A percentile compares a stretch with the other conserved stretches of the same genome.
Conservation (phyloP, 2,797 vertebrate species). For the Mus caroli region DNA sequence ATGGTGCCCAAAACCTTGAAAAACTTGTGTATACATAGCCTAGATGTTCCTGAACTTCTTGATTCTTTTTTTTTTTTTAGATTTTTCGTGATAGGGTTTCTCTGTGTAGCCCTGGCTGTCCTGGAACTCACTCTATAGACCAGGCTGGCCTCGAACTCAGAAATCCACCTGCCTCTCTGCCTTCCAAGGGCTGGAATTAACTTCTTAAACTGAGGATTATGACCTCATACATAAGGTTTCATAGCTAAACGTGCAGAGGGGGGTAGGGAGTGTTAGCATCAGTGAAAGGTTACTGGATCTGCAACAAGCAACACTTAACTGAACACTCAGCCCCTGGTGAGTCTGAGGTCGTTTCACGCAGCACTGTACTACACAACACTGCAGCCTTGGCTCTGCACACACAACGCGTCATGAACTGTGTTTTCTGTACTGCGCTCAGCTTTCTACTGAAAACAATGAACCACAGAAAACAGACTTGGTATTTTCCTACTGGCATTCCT, state of each 20-base stretch:
- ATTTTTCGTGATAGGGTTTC: no score
- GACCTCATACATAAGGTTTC: not conserved
- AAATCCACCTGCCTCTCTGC: no score
- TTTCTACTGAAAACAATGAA: not conserved
- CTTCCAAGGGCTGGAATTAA: no score
- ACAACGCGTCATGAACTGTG: not conserved
- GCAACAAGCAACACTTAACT: not conserved
- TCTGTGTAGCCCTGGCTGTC: no score
- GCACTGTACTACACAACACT: accelerated
- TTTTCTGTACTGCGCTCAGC: not conserved
- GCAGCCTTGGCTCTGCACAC: not conserved
- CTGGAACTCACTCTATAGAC: no score
- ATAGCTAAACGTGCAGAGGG: not conserved
- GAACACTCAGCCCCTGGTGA: no score
- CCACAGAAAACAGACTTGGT: not conserved
- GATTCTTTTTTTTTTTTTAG: no score
- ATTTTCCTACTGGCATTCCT: not conserved
- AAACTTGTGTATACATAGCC: not conserved
- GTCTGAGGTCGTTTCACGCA: accelerated
- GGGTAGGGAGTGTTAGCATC: not conserved
- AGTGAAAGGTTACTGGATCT: not conserved
- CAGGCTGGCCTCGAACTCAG: no score
- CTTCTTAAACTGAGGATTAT: no score
- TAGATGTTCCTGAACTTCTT: not conserved
- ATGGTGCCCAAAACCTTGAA: not conserved